Base-by-base conservation (phyloP, 2,888 invertebrate genomes). In the Archips xylosteana region DNA sequence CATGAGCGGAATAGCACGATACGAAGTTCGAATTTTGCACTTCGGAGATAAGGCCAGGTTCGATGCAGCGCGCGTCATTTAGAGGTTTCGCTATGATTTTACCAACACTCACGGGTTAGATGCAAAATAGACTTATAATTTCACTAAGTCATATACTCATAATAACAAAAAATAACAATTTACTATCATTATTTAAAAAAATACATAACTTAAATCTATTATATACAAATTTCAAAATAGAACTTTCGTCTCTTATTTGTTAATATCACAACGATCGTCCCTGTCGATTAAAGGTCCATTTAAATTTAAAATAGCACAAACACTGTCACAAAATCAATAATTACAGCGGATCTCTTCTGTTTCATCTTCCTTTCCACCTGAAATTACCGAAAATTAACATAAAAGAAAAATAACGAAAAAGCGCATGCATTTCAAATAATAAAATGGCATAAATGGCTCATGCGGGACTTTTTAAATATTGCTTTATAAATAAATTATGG, bases 191-290 rank as follows among this genome's bases (percentile, higher is more conserved):
- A 79, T 83, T 49, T 85, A 85, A 83, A 87, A 86, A 84, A 62
- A 82, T 87, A 89, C 86, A 87, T 87, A 83, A 81, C 89, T 92
- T 92, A 91, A 59, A 59, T 60, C 88, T 91, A 90, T 83, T 92
- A 94, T 94, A 88, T 94, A 93, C 92, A 94, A 82, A 84, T 51
- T 51, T 70, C 85, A 83, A 81, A 80, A 83, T 81, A 82, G 82
- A 81, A 82, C 85, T 81, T 81, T 83, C 82, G 81, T 84, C 86
- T 82, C 94, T 92, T 92, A 93, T 83, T 86, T 84, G 86, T 85
- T 94, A 94, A 93, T 94, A 93, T 94, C 93, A 94, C 94, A 93
- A 89, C 81, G 77, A 92, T 93, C 94, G 94, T 94, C 94, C 87
- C 86, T 93, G 79, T 87, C 94, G 94, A 93, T 87, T 81, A 79